Conservation (phyloP, 2,113 vertebrate species). For the Pantherophis guttatus region DNA sequence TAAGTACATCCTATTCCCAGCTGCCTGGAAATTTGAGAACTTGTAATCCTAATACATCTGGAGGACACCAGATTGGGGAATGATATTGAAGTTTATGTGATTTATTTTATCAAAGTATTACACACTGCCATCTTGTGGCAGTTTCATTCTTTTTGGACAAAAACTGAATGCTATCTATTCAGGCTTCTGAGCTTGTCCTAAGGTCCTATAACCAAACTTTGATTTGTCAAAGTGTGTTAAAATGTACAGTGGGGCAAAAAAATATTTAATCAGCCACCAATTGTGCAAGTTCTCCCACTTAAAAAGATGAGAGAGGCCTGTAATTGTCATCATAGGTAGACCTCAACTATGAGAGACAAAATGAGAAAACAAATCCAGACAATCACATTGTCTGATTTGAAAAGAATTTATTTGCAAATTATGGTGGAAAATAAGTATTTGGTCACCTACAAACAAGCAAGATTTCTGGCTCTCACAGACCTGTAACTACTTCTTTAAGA, state of each 20-base stretch:
- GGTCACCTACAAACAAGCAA: no score
- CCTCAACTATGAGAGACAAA: no score
- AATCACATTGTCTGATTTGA: no score
- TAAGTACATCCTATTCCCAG: background rate
- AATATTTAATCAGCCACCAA: no score
- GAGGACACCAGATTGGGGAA: background rate
- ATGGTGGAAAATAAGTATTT: no score
- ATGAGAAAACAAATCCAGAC: no score
- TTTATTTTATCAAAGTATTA: background rate
- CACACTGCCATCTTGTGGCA: constrained; percentile 23
- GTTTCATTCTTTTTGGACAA: background rate
- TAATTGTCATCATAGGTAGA: no score
- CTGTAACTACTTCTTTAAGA: no score
- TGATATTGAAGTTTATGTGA: background rate
- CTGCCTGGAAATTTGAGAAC: background rate
- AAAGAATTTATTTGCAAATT: no score
- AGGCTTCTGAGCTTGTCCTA: background rate
- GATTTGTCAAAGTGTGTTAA: background rate
- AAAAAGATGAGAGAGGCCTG: no score
- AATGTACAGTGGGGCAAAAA: background rate
- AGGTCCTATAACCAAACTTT: background rate
- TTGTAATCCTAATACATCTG: background rate
- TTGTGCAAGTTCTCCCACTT: no score
- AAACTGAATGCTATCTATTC: background rate
- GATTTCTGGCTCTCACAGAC: no score